Base-by-base conservation (phyloP, 2,888 invertebrate genomes). In the Escarpia spicata region DNA sequence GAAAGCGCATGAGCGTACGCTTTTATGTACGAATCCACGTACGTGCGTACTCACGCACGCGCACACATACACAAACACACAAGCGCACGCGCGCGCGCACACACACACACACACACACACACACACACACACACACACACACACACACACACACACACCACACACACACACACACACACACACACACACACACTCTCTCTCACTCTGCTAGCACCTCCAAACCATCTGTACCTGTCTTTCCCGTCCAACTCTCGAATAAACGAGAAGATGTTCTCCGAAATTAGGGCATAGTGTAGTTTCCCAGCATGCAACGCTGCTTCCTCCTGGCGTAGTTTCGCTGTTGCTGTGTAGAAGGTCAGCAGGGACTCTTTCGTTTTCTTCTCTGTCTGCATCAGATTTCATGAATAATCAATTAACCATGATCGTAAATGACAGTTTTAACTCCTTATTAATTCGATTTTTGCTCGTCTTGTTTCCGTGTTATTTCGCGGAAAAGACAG, bases 241-340 rank as follows among this genome's bases (percentile, higher is more conserved):
- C 96, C 96, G 92, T 96, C 95, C 92, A 95, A 95, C 91, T 96
- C 95, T 93, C 96, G 93, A 12, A 96, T 95, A 93, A 95, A 96
- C 0, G 96, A 95, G 92, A 96, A 94, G 1, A 96, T 93, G 10
- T 94, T 93, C 2, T 94, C 93, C 92, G 95, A 95, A 8, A 93
- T 93, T 1, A 94, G 26, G 3, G 94, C 94, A 2, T 91, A 92
- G 52, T 94, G 92, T 90, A 95, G 95, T 58, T 95, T 95, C n/a
- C 96, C 96, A 92, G 94, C 94, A 58, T 94, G 93, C 92, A 96
- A 95, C 8, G 95, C 94, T 12, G 93, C 93, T 19, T 95, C 93
- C 19, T 92, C 37, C 58, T 43, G 37, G 58, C 95, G 92, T 26
- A 96, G 93, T 8, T 58, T 52, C 0, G 94, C 93, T 45, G 96